Base-by-base conservation (phyloP, 2,113 vertebrate species). In the Callorhinus ursinus region DNA sequence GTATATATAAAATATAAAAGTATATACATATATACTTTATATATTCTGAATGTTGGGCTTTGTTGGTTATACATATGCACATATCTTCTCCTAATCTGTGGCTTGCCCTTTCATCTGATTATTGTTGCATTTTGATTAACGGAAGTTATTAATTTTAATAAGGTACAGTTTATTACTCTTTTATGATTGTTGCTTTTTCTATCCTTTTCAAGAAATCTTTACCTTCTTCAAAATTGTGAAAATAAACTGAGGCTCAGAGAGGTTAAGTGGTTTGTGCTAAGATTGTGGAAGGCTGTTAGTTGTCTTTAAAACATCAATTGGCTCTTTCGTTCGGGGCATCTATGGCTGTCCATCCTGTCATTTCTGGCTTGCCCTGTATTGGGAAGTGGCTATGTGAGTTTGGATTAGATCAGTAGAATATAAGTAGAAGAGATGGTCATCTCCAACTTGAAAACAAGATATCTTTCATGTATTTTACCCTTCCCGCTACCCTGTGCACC, bases 81-180 rank as follows among this genome's bases (percentile, higher is more conserved):
- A 69, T 83, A 88, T 72, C 51, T 36, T 97, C n/a, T 93, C 26
- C 69, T 4, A 49, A 28, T 81, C 16, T 49, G 18, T 91, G 22
- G 11, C 39, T 93, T 88, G 12, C 49, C 12, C 90, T 94, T 96
- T 86, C 69, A 95, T 82, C 83, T 51, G 57, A 7, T 92, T 90
- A 22, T 93, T 89, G 2, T 88, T 85, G 3, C 39, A 63, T 86
- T 92, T 85, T 65, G 31, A 94, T 80, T 94, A 95, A 96, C 14
- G 57, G 5, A 96, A 85, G 16, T 95, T 80, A 88, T 67, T 96
- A 55, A 94, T 74, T 93, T 96, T 93, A 93, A 86, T 86, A 63
- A 95, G 67, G 24, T 88, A 2, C 22, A 79, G 21, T 18, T 86
- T 93, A 76, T 77, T 36, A 89, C n/a, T 81, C 28, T 79, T 65